Conservation (phyloP, 2,113 vertebrate species). For the Microcebus murinus region DNA sequence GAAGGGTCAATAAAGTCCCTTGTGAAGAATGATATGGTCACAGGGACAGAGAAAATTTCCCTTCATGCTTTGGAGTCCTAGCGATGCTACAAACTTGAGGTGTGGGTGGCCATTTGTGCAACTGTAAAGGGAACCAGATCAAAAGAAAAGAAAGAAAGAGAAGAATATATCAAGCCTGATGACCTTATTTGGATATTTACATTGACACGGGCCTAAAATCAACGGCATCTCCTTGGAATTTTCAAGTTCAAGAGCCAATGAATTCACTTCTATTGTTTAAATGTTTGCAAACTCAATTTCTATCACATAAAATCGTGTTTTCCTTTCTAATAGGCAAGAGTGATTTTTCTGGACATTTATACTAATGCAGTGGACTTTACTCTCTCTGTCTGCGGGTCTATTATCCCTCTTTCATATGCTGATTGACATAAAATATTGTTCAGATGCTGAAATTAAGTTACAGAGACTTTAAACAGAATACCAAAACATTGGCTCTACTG, state of each 20-base stretch:
- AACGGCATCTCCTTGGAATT: not conserved
- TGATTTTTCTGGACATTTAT: rapidly evolving
- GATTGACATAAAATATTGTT: not conserved
- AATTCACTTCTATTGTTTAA: not conserved
- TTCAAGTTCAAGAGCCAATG: not conserved
- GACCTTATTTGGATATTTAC: not conserved
- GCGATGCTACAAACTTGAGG: not conserved
- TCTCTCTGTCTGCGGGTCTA: too few relatives aligned
- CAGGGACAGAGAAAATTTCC: not conserved
- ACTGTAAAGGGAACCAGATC: not conserved
- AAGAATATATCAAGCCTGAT: not conserved
- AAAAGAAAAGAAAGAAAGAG: not conserved
- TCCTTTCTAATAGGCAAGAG: not conserved
- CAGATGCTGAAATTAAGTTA: not conserved
- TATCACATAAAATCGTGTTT: not conserved
- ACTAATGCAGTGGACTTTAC: not conserved
- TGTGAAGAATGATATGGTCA: not conserved
- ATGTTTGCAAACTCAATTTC: not conserved
- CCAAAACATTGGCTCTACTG: not conserved
- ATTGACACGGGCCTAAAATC: not conserved
- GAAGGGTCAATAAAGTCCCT: not conserved
- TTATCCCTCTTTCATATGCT: not conserved
- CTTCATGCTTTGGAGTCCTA: not conserved
- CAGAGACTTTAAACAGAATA: not conserved
- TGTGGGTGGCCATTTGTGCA: not conserved